These are phyloP conservation scores for Drosophila multiciliata DNA, from an alignment of 2,888 invertebrate species.

Conservation along the genomic window DNA sequence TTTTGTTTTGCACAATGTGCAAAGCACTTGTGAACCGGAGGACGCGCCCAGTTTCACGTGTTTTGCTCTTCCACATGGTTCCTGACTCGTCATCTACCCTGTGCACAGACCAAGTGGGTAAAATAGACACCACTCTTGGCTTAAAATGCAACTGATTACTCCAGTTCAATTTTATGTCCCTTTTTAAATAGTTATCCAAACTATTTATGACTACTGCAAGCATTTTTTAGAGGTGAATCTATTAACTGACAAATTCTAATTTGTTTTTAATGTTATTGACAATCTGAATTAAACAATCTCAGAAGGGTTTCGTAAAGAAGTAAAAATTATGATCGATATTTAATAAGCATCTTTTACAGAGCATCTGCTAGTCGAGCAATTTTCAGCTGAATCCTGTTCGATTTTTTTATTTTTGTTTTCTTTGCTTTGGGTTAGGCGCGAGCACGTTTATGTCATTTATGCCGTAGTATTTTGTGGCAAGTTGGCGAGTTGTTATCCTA, in stretches of 20 bases:
- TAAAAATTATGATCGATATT: background rate
- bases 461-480: slow-evolving; percentile 27
- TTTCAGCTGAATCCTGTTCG: background rate
- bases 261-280: background rate
- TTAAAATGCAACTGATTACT: background rate
- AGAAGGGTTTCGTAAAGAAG: background rate
- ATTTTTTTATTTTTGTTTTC: slow-evolving; percentile 22
- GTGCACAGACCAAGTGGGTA: background rate
- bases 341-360: slow-evolving; percentile 7
- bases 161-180: background rate
- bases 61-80: slow-evolving; percentile 1
- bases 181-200: background rate
- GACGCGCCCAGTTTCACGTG: slow-evolving; percentile 35
- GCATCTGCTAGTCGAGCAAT: slow-evolving; percentile 24
- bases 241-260: background rate
- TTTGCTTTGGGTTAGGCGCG: slow-evolving; percentile 31
- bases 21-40: slow-evolving; percentile 14
- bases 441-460: slow-evolving; percentile 38
- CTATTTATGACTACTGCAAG: background rate
- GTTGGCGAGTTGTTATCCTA: slow-evolving; percentile 50
- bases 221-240: background rate
- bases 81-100: slow-evolving; percentile 25
- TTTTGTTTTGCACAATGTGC: slow-evolving; percentile 38
- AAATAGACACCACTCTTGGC: background rate
- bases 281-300: background rate